Evolutionary conservation across 2,888 invertebrate species (phyloP), one percentile per base, ranked within the genome.

Genomic region (Lottia gigantea): DNA sequence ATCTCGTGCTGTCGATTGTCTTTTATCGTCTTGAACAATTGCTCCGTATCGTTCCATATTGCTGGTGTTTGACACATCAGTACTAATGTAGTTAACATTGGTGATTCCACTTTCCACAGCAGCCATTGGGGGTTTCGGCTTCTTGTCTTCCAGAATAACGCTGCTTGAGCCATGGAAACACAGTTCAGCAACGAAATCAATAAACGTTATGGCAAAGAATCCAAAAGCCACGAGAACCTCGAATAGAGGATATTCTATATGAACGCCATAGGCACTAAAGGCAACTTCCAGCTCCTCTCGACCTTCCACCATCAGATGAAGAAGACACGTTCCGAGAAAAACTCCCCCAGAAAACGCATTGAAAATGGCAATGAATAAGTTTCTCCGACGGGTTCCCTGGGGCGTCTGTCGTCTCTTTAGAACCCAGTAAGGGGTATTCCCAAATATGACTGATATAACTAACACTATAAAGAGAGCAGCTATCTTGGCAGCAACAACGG

Each of bases 341-440:
- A 88, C 85, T 12, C 88, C 88, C 14, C 85, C 86, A 31, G 85
- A 82, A 62, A 87, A 74, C 67, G 87, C 87, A 74, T 76, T 75
- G 23, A 76, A 68, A 46, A 64, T 49, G 19, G 68, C 55, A 31
- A 76, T 45, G 14, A 70, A 49, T 61, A 26, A 46, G 15, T 68
- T 62, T 25, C 63, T 23, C 25, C 61, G 40, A 8, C 31, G 2
- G 25, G 55, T 40, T 4, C 40, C n/a, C 7, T 40, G 15, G 2
- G 61, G 14, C 0, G 19, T 23, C 25, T 31, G 40, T 16, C 16
- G n/a, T 31, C 55, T 8, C 23, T 14, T 67, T 12, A 67, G n/a
- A n/a, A 67, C 55, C 31, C 47, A 61, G 15, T 67, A 67, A 1
- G 67, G 67, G 12, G 55, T 23, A 23, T 40, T 55, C 15, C 67